Base-by-base conservation (phyloP, 2,888 invertebrate genomes). In the Metellina segmentata region DNA sequence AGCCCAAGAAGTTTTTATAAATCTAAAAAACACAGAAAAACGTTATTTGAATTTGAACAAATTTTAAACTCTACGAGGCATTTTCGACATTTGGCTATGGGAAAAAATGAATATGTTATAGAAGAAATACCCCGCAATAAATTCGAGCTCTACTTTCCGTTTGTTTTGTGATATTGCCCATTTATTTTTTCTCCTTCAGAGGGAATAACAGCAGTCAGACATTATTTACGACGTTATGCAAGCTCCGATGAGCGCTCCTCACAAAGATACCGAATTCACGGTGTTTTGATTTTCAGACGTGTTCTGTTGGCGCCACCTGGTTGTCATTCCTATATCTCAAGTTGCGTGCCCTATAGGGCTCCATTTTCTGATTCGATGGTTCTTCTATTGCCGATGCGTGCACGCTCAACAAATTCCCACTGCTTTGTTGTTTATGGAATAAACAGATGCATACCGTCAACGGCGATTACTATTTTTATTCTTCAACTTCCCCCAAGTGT, bases 271-370 rank as follows among this genome's bases (percentile, higher is more conserved):
- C 85, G 53, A 53, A 74, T 85, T 85, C 72, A 85, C 85, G 85
- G 75, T 85, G 74, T 85, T 85, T 85, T 85, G 85, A 85, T 85
- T 85, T 34, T 74, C 75, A 78, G 85, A 86, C 85, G 78, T 69
- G 70, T 78, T 78, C 81, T 88, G 81, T 49, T 81, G 81, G 81
- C 74, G 74, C 88, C 88, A 88, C 74, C 88, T 88, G 88, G 11
- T 51, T 74, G 34, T 81, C 52, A 52, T 53, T 81, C 83, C 74
- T 74, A 61, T 53, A 61, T 72, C 74, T 75, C 74, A 85, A 53
- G 34, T 74, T 34, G 20, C 16, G 53, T 13, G 53, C 20, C 70
- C 82, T 70, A 51, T 19, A 20, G 53, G 61, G 61, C 61, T 61
- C 53, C 79, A 79, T 85, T 85, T 85, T 85, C 74, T 75, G 61